Conservation (phyloP, 2,113 vertebrate species). For the Spheniscus mendiculus region DNA sequence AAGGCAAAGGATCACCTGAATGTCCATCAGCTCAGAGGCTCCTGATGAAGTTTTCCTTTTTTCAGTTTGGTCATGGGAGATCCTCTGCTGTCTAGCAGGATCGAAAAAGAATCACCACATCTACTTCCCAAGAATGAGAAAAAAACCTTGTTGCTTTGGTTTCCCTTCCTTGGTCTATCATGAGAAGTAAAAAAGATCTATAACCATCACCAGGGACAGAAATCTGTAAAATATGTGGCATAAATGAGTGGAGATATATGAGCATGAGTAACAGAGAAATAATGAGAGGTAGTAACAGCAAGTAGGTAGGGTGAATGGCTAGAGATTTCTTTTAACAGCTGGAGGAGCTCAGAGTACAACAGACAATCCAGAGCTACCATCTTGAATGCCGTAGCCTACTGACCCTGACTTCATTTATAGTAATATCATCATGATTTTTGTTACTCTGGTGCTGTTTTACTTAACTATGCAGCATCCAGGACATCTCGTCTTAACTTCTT, state of each 20-base stretch:
- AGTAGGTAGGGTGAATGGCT: background rate
- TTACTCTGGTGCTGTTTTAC: background rate
- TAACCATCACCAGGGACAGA: background rate
- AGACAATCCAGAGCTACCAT: background rate
- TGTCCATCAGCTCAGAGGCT: background rate
- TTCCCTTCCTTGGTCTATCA: background rate
- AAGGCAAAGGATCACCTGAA: background rate
- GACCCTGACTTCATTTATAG: background rate
- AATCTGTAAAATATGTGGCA: background rate
- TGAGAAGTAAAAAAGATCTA: background rate
- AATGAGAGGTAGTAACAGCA: background rate
- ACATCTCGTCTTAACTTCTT: background rate
- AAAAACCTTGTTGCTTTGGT: background rate
- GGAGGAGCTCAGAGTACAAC: background rate
- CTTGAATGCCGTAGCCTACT: rapidly evolving
- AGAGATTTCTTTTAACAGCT: background rate
- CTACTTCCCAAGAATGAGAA: background rate
- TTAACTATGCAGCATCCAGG: background rate
- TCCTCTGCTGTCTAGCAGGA: background rate
- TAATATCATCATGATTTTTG: background rate
- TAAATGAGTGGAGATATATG: background rate
- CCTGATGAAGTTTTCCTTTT: background rate
- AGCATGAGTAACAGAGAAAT: background rate
- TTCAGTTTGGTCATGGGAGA: background rate
- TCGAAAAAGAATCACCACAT: background rate